Base-by-base conservation (phyloP, 2,113 vertebrate genomes). In the Rhinichthys klamathensis region DNA sequence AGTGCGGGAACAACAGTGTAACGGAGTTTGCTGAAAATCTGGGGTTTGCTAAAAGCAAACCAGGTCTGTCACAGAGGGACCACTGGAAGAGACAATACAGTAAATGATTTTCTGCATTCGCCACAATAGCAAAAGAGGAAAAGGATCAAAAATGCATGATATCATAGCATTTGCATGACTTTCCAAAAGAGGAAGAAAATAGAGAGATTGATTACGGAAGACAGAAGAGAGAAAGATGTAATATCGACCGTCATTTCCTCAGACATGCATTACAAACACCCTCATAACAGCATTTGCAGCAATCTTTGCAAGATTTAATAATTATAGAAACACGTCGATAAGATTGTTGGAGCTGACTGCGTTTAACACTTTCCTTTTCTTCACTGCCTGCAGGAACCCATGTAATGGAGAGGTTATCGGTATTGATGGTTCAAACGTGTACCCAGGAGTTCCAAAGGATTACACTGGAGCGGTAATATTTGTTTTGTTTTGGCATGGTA, bases 381-480 rank as follows among this genome's bases (percentile, higher is more conserved):
- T 18, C 63, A 3, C 30, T 18, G 30, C 6, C 63, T 67, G 63
- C 63, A 67, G 63, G 9, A 67, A 67, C 63, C 15, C 30, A 18
- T 2, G 16, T 0, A 0, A 3, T 0, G 63, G 63, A 35, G 0
- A 0, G 6, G 0, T 67, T 35, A 0, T 67, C 30, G 35, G 63
- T 67, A 1, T 18, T 1, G 1, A 4, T 25, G 0, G 4, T 0
- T 61, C 16, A 54, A 21, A 54, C 2, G 63, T 65, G 63, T 32
- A 65, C 27, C 0, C 0, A 3, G 6, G 2, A 3, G 63, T 67
- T 67, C 30, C 6, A 0, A 67, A 35, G 0, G 63, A 67, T 30
- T 67, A 67, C 15, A 67, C 30, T 67, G 7, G 15, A 67, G 0
- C 1, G 63, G 63, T 67, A 67, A 35, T 15, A 67, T 67, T 67